Evolutionary conservation across 2,113 vertebrate genomes (phyloP), one percentile per base, ranked within the genome.

Genomic region (Canis aureus): DNA sequence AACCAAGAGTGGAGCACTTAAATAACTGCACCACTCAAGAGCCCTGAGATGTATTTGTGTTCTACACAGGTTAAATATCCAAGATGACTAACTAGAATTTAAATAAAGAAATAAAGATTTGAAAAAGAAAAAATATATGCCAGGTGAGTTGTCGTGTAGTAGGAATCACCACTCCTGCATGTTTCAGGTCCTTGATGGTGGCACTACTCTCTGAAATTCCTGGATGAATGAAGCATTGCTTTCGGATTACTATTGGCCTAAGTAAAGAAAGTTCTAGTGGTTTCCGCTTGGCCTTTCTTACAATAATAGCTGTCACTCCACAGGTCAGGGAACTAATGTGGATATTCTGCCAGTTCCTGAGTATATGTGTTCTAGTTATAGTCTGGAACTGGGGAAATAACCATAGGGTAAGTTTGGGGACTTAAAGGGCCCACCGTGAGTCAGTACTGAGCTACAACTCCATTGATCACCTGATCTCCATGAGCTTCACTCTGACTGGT

Each of bases 341-440:
- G 74, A 38, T 43, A 66, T 94, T n/a, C 53, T 79, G 57, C 25
- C 73, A 87, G 74, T 38, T 96, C 17, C 22, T 32, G 53, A 84
- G 79, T 60, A 17, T 57, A 32, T 57, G 12, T 91, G 23, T 90
- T 59, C 81, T 22, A 66, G 29, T 29, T 91, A 51, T 32, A 57
- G 81, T 94, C 76, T 71, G 27, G 74, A 86, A 91, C 22, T 66
- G 32, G 92, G 64, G 59, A 87, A 87, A 59, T 76, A 66, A 19
- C 64, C 8, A 53, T 35, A 74, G 23, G 49, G 69, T 96, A 57
- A 51, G 13, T 87, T 91, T 43, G n/a, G 88, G 73, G 49, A 57
- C 6, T 35, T 38, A 20, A 29, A 11, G 22, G 64, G 27, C 27
- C 20, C 35, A 60, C 32, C 38, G 29, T 74, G 23, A 35, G 22